Percentiles rank a stretch among this genome's conserved stretches.
These are phyloP conservation scores for Etheostoma perlongum DNA, from an alignment of 2,797 vertebrate species.

Conservation along the genomic window DNA sequence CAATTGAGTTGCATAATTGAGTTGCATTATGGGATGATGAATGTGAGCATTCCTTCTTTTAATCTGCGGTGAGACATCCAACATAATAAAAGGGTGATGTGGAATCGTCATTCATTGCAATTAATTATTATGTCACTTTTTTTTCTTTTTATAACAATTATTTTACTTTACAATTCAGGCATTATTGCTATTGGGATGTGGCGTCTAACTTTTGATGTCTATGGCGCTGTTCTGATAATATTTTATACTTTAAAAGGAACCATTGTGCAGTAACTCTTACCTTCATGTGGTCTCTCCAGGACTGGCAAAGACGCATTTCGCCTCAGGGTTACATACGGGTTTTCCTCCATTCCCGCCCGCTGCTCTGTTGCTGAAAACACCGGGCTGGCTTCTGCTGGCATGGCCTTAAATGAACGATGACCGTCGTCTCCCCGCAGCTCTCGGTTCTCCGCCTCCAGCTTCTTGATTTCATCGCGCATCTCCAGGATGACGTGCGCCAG, in stretches of 20 bases:
- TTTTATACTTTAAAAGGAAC: background rate
- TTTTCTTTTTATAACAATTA: too few relatives aligned
- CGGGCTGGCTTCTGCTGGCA: background rate
- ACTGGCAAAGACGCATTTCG: constrained; percentile 71
- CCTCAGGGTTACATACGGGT: constrained; percentile 63
- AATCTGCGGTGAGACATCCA: background rate
- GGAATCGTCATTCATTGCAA: background rate
- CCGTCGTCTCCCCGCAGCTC: constrained; percentile 82
- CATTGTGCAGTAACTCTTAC: constrained; percentile 69
- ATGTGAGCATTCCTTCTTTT: too few relatives aligned
- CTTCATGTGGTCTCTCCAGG: constrained; percentile 82
- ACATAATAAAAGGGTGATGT: background rate
- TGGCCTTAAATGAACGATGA: constrained; percentile 30
- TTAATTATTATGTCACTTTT: background rate
- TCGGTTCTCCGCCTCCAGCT: constrained; percentile 90
- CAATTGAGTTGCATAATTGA: background rate
- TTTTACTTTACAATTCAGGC: background rate
- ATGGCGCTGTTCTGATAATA: background rate
- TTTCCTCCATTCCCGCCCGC: constrained; percentile 48
- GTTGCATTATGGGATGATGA: background rate
- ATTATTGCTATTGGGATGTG: background rate
- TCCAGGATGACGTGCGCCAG: constrained; percentile 88
- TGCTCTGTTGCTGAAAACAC: constrained; percentile 26
- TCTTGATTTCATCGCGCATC: constrained; percentile 90
- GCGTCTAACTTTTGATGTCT: background rate